phyloP scores from a whole-genome alignment of 2,888 invertebrate species.

The Cephalotes varians region DNA sequence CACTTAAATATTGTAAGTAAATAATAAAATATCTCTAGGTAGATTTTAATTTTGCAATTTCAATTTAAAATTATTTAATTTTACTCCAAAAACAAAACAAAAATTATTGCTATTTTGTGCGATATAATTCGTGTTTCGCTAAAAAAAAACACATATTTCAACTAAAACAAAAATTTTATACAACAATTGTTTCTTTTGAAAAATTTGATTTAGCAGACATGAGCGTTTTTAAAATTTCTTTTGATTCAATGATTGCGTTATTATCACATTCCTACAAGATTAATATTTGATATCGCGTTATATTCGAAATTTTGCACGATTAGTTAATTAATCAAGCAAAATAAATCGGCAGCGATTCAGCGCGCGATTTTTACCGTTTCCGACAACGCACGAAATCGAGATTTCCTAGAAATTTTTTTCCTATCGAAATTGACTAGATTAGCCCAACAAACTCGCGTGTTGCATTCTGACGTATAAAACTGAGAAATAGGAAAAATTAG shows the following conservation, averaged over 20 bases:
- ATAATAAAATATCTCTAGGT: not conserved
- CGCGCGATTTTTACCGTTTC: constrained; percentile 43
- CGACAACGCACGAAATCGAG: constrained; percentile 54
- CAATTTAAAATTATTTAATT: constrained; percentile 5
- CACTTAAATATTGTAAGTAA: not conserved
- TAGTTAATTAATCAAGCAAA: not conserved
- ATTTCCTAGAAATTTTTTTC: too few relatives aligned
- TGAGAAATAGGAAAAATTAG: constrained; percentile 46
- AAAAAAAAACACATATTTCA: not conserved
- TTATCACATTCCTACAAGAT: not conserved
- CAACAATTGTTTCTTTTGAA: not conserved
- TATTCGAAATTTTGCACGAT: not conserved
- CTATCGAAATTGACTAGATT: constrained; percentile 75
- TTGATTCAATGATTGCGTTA: not conserved
- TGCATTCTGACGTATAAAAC: constrained; percentile 43
- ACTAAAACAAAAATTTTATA: not conserved
- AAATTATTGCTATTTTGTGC: not conserved
- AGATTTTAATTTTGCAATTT: not conserved
- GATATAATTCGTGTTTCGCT: not conserved
- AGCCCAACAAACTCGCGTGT: constrained; percentile 45
- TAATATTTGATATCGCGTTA: not conserved
- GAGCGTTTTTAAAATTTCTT: not conserved
- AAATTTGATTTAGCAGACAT: not conserved
- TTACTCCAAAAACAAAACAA: not conserved
- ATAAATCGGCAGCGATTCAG: constrained; percentile 8